Percentiles rank a stretch among this genome's conserved stretches.
phyloP scores from a whole-genome alignment of 2,113 vertebrate species.

The Macroglossus sobrinus region DNA sequence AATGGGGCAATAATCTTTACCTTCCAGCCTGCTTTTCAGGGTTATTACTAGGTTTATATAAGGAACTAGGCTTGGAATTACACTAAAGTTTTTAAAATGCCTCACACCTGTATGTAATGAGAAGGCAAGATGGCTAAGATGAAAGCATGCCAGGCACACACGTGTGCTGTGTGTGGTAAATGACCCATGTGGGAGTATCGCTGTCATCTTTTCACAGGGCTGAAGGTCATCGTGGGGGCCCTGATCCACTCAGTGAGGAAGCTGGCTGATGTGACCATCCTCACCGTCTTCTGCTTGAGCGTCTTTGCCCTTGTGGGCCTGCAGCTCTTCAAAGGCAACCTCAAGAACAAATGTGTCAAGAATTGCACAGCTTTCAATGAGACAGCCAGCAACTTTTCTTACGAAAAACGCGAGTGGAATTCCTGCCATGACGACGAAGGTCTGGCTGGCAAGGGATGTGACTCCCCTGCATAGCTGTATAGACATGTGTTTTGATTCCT shows the following conservation, averaged over 20 bases:
- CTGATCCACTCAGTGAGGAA: slow-evolving; percentile 97
- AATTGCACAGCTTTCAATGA: slow-evolving; percentile 75
- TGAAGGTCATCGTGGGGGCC: slow-evolving; percentile 96
- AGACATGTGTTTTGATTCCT: not conserved
- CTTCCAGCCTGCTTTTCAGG: not conserved
- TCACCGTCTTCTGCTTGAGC: slow-evolving; percentile 95
- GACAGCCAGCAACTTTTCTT: slow-evolving; percentile 67
- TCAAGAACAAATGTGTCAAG: slow-evolving; percentile 91
- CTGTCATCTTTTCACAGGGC: slow-evolving; percentile 82
- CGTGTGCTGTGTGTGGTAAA: not conserved
- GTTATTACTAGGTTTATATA: not conserved
- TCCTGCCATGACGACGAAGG: slow-evolving; percentile 77
- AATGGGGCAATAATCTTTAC: not conserved
- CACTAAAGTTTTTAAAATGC: not conserved
- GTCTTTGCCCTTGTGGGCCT: slow-evolving; percentile 96
- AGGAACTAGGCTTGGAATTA: not conserved
- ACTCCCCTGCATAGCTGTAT: too few species aligned
- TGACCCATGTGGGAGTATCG: not conserved
- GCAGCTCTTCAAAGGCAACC: slow-evolving; percentile 97
- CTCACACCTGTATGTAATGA: not conserved
- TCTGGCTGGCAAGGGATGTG: slow-evolving; percentile 47
- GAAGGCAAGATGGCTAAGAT: not conserved
- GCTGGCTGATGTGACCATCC: slow-evolving; percentile 95
- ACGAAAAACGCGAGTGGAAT: slow-evolving; percentile 77
- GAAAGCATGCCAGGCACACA: fast-evolving